Conservation (phyloP, 2,797 vertebrate genomes). For the Megalops cyprinoides region DNA sequence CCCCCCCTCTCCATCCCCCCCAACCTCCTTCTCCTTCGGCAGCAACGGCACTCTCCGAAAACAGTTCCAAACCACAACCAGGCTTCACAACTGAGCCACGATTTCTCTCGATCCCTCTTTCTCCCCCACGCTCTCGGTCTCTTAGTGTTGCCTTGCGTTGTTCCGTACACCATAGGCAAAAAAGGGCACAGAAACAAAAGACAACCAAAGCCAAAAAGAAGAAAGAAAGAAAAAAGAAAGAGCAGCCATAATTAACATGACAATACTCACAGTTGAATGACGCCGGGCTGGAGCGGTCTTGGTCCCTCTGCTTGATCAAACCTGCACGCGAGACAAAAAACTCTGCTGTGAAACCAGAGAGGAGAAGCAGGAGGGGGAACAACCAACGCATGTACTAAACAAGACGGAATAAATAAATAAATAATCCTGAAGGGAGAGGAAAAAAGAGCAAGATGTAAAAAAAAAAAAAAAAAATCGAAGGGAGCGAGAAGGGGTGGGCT, state of each 20-base stretch:
- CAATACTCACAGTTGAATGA: conserved; percentile 75
- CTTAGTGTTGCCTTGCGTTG: conserved; percentile 27
- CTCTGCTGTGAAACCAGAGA: conserved; percentile 55
- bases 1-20: conserved; percentile 20
- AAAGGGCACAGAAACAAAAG: conserved; percentile 32
- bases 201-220: conserved; percentile 32
- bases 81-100: not conserved
- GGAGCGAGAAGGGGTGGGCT: conserved; percentile 46
- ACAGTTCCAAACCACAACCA: conserved; percentile 19
- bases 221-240: conserved; percentile 7
- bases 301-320: conserved; percentile 70
- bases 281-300: conserved; percentile 58
- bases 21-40: not conserved
- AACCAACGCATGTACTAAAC: conserved; percentile 66
- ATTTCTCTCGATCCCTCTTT: conserved; percentile 23
- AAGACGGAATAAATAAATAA: conserved; percentile 58
- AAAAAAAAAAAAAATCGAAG: conserved; percentile 35
- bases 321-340: conserved; percentile 51
- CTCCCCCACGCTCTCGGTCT: conserved; percentile 45
- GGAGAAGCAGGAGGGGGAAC: conserved; percentile 61
- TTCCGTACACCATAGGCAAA: conserved; percentile 38
- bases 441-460: conserved; percentile 39
- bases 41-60: conserved; percentile 10
- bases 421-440: conserved; percentile 28
- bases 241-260: conserved; percentile 58